phyloP scores from a whole-genome alignment of 1,140 invertebrate species.

The Pissodes strobi region DNA sequence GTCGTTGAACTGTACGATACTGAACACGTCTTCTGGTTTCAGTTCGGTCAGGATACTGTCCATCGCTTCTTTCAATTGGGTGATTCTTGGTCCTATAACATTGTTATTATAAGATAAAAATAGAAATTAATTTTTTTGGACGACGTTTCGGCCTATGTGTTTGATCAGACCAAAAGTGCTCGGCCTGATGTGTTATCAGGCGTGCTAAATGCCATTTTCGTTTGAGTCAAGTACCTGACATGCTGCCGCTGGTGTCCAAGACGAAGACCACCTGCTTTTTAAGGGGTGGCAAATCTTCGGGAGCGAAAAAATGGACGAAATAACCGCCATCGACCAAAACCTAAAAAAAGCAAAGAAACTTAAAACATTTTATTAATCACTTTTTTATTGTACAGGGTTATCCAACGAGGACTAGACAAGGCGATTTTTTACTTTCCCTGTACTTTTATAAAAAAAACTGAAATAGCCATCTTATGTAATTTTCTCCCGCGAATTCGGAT shows the following conservation, averaged over 20 bases:
- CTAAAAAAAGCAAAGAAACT: conserved; percentile 17
- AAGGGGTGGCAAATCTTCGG: conserved; percentile 62
- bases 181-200: too few relatives aligned
- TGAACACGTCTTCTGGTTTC: conserved; percentile 67
- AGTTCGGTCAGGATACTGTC: conserved; percentile 66
- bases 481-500: too few relatives aligned
- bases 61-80: conserved; percentile 71
- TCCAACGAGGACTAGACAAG: too few relatives aligned
- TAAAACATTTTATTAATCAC: too few relatives aligned
- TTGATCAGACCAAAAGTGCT: too few relatives aligned
- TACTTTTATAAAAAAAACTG: too few relatives aligned
- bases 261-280: conserved; percentile 74
- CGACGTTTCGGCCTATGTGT: too few relatives aligned
- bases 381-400: neutral
- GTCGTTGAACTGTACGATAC: conserved; percentile 67
- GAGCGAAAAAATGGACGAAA: conserved; percentile 78
- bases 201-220: too few relatives aligned
- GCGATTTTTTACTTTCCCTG: neutral
- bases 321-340: conserved; percentile 70
- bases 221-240: too few relatives aligned
- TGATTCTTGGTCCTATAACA: conserved; percentile 59
- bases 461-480: too few relatives aligned
- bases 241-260: conserved; percentile 72
- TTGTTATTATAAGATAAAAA: neutral
- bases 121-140: too few relatives aligned